Evolutionary conservation across 2,888 invertebrate species (phyloP), one percentile per base, ranked within the genome.

Genomic region (Notocelia uddmanniana): DNA sequence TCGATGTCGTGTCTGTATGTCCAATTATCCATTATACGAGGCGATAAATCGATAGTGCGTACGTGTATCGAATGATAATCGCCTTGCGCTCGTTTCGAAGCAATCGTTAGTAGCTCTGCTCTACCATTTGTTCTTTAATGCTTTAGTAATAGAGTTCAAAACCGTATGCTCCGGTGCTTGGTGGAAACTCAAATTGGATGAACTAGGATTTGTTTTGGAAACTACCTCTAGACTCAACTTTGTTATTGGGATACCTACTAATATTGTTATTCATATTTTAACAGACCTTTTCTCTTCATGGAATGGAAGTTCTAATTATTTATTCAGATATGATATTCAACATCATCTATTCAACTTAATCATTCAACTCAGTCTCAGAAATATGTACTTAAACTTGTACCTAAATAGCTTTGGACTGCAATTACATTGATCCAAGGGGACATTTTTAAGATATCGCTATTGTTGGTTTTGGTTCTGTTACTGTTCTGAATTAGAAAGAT

Each of bases 11-110:
- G 52, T 45, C 48, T 58, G 31, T 58, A 13, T 21, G 57, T 45
- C 45, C 57, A 68, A 68, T 68, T 68, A 58, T 57, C 57, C 48
- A 67, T 58, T 58, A 68, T 48, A 57, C 48, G 45, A 45, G 45
- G 13, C 48, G 67, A 58, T 58, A 45, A 67, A 58, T 67, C 57
- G 67, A 58, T 67, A 67, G 26, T 48, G 19, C 45, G 57, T 67
- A 67, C 67, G 67, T 67, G 67, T 9, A 31, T 34, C 58, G 67
- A 21, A 31, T 58, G 21, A 21, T 15, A 58, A 68, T 68, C 37
- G 41, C 13, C n/a, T 66, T 8, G 45, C 59, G 41, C 13, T 59
- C 19, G 63, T 31, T 50, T 31, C 13, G 31, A 26, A 23, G 26
- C 45, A 52, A 21, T 21, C 52, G 19, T 23, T 21, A 23, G 21